A percentile compares a stretch with the other conserved stretches of the same genome.
phyloP scores from a whole-genome alignment of 2,797 vertebrate species.

The Triplophysa yarkandensis region DNA sequence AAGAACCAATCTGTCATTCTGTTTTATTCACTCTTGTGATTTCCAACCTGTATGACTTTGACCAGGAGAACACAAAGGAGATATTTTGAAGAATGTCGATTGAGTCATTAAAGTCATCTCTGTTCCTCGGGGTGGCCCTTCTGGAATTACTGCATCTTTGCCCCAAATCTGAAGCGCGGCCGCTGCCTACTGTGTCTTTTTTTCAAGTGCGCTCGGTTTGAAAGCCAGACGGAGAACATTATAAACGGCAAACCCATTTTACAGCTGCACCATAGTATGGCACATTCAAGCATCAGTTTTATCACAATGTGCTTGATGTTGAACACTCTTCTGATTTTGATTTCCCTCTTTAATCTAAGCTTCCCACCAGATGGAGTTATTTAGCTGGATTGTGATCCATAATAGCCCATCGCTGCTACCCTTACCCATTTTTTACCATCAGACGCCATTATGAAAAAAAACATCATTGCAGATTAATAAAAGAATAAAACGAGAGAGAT shows the following conservation, averaged over 20 bases:
- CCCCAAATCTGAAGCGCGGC: conserved; percentile 1
- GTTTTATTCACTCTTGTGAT: no score
- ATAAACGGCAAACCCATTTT: not conserved
- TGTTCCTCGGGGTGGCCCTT: conserved; percentile 17
- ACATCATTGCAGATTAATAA: conserved; percentile 8
- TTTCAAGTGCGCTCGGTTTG: conserved; percentile 8
- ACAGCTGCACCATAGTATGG: conserved; percentile 18
- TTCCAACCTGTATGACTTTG: no score
- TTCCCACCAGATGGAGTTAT: conserved; percentile 48
- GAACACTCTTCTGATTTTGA: conserved; percentile 27
- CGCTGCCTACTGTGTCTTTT: not conserved
- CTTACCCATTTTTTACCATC: conserved; percentile 44
- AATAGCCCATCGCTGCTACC: conserved; percentile 5
- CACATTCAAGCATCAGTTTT: conserved; percentile 16
- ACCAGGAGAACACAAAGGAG: no score
- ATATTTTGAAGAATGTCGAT: no score
- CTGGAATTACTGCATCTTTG: conserved; percentile 17
- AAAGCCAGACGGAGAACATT: conserved; percentile 8
- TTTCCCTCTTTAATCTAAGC: conserved; percentile 38
- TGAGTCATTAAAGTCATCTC: not conserved
- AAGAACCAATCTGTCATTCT: no score
- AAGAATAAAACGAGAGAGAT: not conserved
- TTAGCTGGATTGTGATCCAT: conserved; percentile 41
- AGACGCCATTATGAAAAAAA: conserved; percentile 26
- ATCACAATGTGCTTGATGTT: conserved; percentile 26